Base-by-base conservation (phyloP, 2,888 invertebrate species). In the Baronia brevicornis region DNA sequence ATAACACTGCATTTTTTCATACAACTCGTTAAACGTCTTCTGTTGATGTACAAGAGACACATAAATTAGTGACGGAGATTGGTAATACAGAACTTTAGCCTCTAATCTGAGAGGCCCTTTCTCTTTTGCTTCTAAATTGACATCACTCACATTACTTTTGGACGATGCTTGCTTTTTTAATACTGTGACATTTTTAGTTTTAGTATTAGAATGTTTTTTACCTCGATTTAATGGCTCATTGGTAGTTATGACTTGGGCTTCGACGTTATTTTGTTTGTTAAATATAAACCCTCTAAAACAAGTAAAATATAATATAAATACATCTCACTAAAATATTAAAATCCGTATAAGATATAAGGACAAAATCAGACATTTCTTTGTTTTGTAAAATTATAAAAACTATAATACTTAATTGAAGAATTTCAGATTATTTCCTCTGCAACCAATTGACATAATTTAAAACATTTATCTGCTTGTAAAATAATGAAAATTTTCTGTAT, bases 61-160 rank as follows among this genome's bases (percentile, higher is more conserved):
- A 46, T 90, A 90, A 38, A 92, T 84, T 17, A 85, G 72, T 6
- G 87, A 86, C 0, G 90, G 90, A 3, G 86, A 84, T 5, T 74
- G 65, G 12, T 85, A 78, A 18, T 85, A 67, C 0, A 86, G 48
- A 1, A 90, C 46, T 38, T 77, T 70, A 0, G 87, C 84, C 44
- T 78, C 74, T 5, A 87, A 36, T 38, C 77, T 74, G 14, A 84
- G 68, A 0, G 86, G 86, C 0, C 84, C 84, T 33, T 82, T 79
- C 39, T 80, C 74, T 57, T 74, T 82, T 0, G 73, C 80, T 5
- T 68, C 55, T 18, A 79, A 52, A 26, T 72, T 61, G 1, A 58
- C 45, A 1, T 61, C 54, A 5, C 60, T 46, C 1, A 49, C 29
- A 21, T 47, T 40, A 24, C 38, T 39, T 7, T 44, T 28, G 2